A percentile compares a stretch with the other conserved stretches of the same genome.
Conservation (phyloP, 2,113 vertebrate genomes). For the Toxostoma redivivum region DNA sequence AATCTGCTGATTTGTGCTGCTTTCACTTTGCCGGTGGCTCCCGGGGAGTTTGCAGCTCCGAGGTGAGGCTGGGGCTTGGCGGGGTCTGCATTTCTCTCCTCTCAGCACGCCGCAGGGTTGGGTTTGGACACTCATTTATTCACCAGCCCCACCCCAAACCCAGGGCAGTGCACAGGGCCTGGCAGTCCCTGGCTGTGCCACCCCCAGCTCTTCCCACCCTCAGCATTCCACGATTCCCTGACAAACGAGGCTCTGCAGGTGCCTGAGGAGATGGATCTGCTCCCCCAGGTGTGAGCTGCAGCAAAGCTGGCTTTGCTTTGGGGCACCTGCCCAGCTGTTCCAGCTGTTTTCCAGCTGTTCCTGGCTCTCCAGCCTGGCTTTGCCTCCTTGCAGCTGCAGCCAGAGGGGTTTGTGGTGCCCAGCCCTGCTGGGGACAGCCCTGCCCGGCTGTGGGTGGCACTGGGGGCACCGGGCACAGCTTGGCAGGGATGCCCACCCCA, state of each 20-base stretch:
- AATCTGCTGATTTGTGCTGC: not conserved
- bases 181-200: not conserved
- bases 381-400: not conserved
- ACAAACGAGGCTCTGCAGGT: accelerated
- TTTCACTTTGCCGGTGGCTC: not conserved
- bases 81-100: not conserved
- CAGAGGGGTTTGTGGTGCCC: not conserved
- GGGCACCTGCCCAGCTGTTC: accelerated
- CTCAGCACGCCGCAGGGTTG: accelerated
- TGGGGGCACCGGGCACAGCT: no score
- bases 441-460: not conserved
- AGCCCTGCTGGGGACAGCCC: not conserved
- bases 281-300: not conserved
- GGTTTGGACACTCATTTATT: not conserved
- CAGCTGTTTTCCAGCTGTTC: not conserved
- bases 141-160: accelerated
- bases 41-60: not conserved
- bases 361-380: accelerated
- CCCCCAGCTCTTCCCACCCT: not conserved
- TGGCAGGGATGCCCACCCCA: no score
- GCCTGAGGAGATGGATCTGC: not conserved
- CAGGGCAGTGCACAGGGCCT: accelerated
- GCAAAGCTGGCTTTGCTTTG: not conserved
- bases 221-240: accelerated
- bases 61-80: accelerated